Base-by-base conservation (phyloP, 1,140 invertebrate species). In the Streblospio benedicti region DNA sequence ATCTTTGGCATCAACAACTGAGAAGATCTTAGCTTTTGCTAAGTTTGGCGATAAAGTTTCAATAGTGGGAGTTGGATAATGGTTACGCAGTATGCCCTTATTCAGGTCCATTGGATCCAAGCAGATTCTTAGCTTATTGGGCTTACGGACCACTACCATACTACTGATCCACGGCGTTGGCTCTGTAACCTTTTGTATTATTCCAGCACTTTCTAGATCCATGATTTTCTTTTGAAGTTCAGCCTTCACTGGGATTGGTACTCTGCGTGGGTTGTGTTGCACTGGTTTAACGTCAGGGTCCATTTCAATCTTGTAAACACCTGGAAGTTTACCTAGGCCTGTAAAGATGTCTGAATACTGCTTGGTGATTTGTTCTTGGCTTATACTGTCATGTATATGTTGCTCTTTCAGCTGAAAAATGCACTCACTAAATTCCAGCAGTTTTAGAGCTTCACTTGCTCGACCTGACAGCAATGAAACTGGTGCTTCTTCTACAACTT, bases 1-100 rank as follows among this genome's bases (percentile, higher is more conserved):
- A 27, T 69, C 57, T 52, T 61, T 59, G 12, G 59, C 32, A 31
- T 69, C 63, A 4, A 61, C n/a, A 45, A 64, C 63, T 16, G 33
- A 62, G 49, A 70, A 65, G 2, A 70, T 30, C 32, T 51, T 66
- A 5, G 64, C 66, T 20, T 62, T 55, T 2, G 38, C 53, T n/a
- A 69, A 43, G 55, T 57, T 57, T 25, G 61, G 65, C n/a, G 69
- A 35, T 9, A 71, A 51, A 51, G 68, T 63, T 51, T 68, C 66
- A 28, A 66, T 23, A 12, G 54, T 61, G 25, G 60, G 63, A 9
- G 69, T 25, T 35, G 27, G 52, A 44, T 56, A 67, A 28, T 65
- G 55, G 50, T 66, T 57, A 35, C 61, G 31, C 30, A 35, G 41
- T 4, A 68, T 28, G 27, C 62, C 64, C 38, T 61, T 59, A 31